Conservation (phyloP, 2,797 vertebrate species). For the Phrynocephalus forsythii region DNA sequence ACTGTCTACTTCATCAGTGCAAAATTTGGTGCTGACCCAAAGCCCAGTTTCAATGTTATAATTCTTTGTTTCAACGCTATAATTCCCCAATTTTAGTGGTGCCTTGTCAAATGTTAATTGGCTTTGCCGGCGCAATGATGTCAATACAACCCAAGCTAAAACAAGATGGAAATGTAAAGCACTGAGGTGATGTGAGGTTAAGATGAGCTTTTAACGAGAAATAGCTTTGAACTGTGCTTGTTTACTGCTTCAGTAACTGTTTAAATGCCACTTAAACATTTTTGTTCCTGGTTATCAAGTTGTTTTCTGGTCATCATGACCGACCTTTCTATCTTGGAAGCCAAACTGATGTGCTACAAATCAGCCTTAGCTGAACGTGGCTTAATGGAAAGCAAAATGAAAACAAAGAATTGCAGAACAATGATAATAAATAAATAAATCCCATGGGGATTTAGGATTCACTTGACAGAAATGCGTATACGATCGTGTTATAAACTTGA, state of each 20-base stretch:
- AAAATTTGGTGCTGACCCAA: too few relatives aligned
- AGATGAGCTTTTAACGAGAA: not conserved
- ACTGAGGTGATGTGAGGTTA: not conserved
- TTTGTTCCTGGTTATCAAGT: constrained; percentile 28
- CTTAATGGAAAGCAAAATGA: constrained; percentile 15
- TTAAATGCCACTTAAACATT: constrained; percentile 1
- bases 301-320: not conserved
- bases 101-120: too few relatives aligned
- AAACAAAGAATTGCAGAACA: constrained; percentile 19
- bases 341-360: not conserved
- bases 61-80: too few relatives aligned
- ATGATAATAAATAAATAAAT: not conserved
- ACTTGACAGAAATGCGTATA: not conserved
- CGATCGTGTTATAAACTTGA: not conserved
- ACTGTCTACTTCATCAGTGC: too few relatives aligned
- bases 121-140: too few relatives aligned
- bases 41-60: too few relatives aligned
- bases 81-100: too few relatives aligned
- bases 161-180: not conserved
- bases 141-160: not conserved
- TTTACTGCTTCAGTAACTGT: not conserved
- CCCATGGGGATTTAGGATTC: not conserved
- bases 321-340: not conserved
- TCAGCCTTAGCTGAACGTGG: not conserved
- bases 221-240: not conserved